These are phyloP conservation scores for Pyrrhosoma nymphula DNA, from an alignment of 2,888 invertebrate species.

Conservation along the genomic window DNA sequence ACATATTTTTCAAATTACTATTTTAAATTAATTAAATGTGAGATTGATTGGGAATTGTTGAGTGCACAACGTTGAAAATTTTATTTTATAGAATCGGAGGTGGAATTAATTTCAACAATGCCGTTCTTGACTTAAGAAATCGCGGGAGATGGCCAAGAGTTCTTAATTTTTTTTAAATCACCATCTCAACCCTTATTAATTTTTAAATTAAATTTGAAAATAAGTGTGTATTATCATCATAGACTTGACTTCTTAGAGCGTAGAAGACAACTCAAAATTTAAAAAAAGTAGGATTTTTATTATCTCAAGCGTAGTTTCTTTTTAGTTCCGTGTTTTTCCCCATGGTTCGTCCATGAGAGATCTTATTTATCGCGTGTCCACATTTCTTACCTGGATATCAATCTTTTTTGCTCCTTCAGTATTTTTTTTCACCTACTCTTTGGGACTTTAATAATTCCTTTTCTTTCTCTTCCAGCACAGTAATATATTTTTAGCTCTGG, in stretches of 20 bases:
- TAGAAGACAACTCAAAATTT: not conserved
- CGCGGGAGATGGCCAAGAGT: not conserved
- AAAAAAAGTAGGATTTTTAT: too few species aligned
- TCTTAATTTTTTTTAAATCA: not conserved
- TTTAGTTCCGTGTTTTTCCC: too few species aligned
- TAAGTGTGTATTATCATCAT: not conserved
- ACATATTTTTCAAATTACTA: too few species aligned
- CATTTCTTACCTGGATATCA: not conserved
- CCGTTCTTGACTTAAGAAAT: not conserved
- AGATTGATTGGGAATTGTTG: too few species aligned
- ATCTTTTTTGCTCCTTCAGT: not conserved
- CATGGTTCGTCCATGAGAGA: too few species aligned
- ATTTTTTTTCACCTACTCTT: not conserved
- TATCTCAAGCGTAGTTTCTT: not conserved
- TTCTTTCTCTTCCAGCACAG: not conserved
- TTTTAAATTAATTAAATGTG: too few species aligned
- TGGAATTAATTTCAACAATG: not conserved
- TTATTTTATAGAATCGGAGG: too few species aligned
- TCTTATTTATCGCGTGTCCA: not conserved
- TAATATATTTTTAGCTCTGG: not conserved
- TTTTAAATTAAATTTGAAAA: not conserved
- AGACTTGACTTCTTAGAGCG: too few species aligned
- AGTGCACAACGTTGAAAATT: too few species aligned
- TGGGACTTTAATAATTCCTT: not conserved
- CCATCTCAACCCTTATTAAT: not conserved